phyloP scores from a whole-genome alignment of 2,888 invertebrate genomes.

The Miltochrista miniata region DNA sequence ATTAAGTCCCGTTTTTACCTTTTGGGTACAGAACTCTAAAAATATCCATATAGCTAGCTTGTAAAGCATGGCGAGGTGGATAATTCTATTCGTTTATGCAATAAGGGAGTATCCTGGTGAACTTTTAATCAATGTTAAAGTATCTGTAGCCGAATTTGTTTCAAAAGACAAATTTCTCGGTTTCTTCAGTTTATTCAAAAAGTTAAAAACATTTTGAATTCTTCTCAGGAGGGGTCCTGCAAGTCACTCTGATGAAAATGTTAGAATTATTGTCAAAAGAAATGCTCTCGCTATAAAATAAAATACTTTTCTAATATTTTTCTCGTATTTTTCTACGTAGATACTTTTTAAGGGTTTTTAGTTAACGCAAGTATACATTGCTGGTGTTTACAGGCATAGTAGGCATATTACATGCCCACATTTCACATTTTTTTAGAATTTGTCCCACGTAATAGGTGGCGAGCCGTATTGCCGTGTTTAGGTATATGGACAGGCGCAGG shows the following conservation, averaged over 20 bases:
- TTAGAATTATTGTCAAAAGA: conserved; percentile 24
- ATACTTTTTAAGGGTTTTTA: too few relatives aligned
- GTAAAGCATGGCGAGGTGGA: conserved; percentile 3
- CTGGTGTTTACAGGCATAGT: too few relatives aligned
- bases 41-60: background rate
- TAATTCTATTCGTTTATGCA: background rate
- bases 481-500: too few relatives aligned
- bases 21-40: too few relatives aligned
- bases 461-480: too few relatives aligned
- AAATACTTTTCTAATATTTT: too few relatives aligned
- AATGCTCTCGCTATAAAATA: conserved; percentile 17
- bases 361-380: too few relatives aligned
- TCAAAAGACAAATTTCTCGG: conserved; percentile 21
- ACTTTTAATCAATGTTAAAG: conserved; percentile 39
- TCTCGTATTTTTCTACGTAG: too few relatives aligned
- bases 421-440: too few relatives aligned
- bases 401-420: too few relatives aligned
- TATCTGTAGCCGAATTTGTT: conserved; percentile 32
- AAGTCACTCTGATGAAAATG: conserved; percentile 23
- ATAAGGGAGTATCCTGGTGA: conserved; percentile 15
- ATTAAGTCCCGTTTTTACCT: too few relatives aligned
- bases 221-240: conserved; percentile 12
- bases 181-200: conserved; percentile 22
- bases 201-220: conserved; percentile 38
- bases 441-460: too few relatives aligned